Base-by-base conservation (phyloP, 2,113 vertebrate genomes). In the Seriola aureovittata region DNA sequence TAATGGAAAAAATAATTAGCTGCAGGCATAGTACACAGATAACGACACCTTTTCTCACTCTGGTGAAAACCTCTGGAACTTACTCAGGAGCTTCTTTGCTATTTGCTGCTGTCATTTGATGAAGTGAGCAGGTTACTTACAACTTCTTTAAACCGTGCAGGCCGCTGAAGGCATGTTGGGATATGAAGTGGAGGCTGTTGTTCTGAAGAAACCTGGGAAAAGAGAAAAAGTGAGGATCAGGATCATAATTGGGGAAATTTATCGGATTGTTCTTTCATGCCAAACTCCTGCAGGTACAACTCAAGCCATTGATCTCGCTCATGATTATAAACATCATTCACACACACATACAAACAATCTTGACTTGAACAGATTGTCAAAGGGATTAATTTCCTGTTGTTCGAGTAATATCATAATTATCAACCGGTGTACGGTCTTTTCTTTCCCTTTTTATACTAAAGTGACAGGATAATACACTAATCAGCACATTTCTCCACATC, bases 201-300 rank as follows among this genome's bases (percentile, higher is more conserved):
- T 96, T 90, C 78, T 97, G 95, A 16, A 97, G 95, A 88, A 96
- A 97, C 76, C 94, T 93, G 54, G 16, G 10, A 66, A 73, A 13
- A 80, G 67, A 85, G 11, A 40, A 67, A 58, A 55, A 72, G 17
- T 29, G 23, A 13, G 2, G n/a, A 16, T 5, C 38, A 3, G 3
- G 11, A 54, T 54, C 3, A 6, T 21, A 34, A 48, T 16, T 59
- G 8, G 9, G 29, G 9, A 12, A 32, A 73, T n/a, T 23, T 32
- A 48, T 66, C 13, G 21, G 1, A 3, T 52, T 12, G 1, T 21
- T 70, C 29, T 67, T 74, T 77, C 19, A 68, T 44, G 29, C 36
- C 3, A 75, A 76, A 64, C 52, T 62, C 50, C 19, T 12, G 8
- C 52, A 11, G 21, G 8, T 32, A 10, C 5, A 4, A 40, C 44